Base-by-base conservation (phyloP, 2,113 vertebrate genomes). In the Pangasianodon hypophthalmus region DNA sequence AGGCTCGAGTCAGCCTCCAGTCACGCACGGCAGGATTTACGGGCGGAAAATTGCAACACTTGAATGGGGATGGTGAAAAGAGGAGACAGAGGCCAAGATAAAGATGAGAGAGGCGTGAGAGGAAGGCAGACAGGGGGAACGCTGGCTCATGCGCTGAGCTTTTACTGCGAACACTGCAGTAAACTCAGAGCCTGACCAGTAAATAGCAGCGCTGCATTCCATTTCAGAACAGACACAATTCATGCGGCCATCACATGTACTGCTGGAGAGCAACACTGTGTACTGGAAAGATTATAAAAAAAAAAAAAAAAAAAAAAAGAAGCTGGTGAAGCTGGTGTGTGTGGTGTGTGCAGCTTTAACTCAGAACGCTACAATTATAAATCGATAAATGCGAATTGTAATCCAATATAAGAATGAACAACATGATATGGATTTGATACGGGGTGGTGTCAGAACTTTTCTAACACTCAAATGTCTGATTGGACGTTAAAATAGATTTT, bases 21-120 rank as follows among this genome's bases (percentile, higher is more conserved):
- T 91, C 87, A 88, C 71, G 77, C 84, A 86, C 77, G 26, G 62
- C 41, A 82, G n/a, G 84, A 89, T 91, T 88, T 91, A 91, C 75
- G 77, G 90, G 62, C 24, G 84, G 90, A 88, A 88, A 73, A 86
- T 71, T 88, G 87, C 85, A 86, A 86, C 84, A 88, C 90, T 88
- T 88, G 87, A 91, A 86, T 62, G 37, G 75, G 81, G 83, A 69
- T 67, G 90, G 87, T 88, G 81, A 88, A 85, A 80, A 81, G 73
- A 86, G 83, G 62, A 79, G 83, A 86, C 83, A 44, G 83, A 71
- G 60, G 87, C 83, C 54, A 83, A 82, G 87, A 87, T 60, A 62
- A 88, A 88, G 87, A 86, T 73, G 84, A 73, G 82, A 90, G 58
- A 86, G 71, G 90, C 58, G 58, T 84, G 73, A 88, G 83, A 54